Evolutionary conservation across 1,140 invertebrate species (phyloP), one percentile per base, ranked within the genome.

Genomic region (Caligus rogercresseyi): DNA sequence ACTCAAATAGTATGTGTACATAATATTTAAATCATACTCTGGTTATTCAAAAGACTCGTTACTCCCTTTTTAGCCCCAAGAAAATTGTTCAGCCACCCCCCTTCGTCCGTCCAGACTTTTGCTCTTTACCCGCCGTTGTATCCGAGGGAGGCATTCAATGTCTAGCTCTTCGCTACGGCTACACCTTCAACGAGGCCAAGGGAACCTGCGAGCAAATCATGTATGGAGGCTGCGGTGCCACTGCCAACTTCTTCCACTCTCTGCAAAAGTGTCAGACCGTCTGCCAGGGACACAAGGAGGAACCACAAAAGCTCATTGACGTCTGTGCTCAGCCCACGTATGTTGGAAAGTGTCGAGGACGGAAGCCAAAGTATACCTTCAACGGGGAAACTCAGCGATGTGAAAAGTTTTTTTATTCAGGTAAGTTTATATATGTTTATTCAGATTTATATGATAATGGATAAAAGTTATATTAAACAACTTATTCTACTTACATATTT

Each of bases 341-440:
- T 18, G 72, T 78, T 61, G 91, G 92, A 0, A 83, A 85, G 0
- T 96, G 91, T 70, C 77, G 81, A 64, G 85, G 82, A 1, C 85
- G 84, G 68, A 78, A 83, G 69, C 81, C 82, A 20, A 81, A 79
- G 20, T 94, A 86, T 86, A 90, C 87, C 74, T 92, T 86, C 70
- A 85, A 93, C 69, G 75, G 78, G 61, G 75, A 78, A 54, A 76
- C 77, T 65, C 78, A 80, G 69, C 82, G 80, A 66, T 89, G 87
- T 71, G 74, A 83, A 62, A 75, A 80, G 25, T 89, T 89, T 70
- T 78, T 81, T 68, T 90, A 86, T 71, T 82, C 82, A 63, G 87
- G 61, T 55, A 56, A n/a, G 52, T 16, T 55, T 23, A 18, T 63
- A 21, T 14, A 16, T n/a, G 15, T 54, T 54, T 54, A 11, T 24